Evolutionary conservation across 2,113 vertebrate species (phyloP), one percentile per base, ranked within the genome.

Genomic region (Alligator mississippiensis): DNA sequence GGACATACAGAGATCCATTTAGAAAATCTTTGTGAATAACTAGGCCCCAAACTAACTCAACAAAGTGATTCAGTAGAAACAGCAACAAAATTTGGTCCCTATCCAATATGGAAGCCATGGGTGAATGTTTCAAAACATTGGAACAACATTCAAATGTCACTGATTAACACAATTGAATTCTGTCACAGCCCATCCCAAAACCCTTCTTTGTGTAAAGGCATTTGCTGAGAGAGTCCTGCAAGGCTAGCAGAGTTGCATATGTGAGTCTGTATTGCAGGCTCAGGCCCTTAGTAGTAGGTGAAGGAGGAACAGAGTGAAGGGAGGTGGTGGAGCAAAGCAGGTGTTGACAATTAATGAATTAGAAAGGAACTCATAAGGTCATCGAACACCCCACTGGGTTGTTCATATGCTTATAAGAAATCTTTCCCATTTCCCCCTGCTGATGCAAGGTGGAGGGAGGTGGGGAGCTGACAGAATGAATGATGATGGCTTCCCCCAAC

Each of bases 391-490:
- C 96, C 94, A 93, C 95, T 91, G 96, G 30, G 92, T 58, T 95
- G 86, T 94, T 97, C 96, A 92, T 97, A 92, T 96, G 95, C 92
- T 96, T 90, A 92, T 88, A 57, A 80, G 84, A 93, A 95, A 88
- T 83, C 83, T 93, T 95, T 78, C 80, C 60, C 15, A 0, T 91
- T 82, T 96, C 87, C 78, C 84, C 94, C 93, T 80, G 90, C 95
- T 91, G 93, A 28, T 88, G 81, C 0, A 8, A 96, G 92, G 86
- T 60, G 5, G 82, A 86, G 89, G 88, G 95, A 96, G 89, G 87
- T 90, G 77, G 57, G 15, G 79, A 94, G 88, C 94, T 97, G 97
- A 95, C 97, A 97, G 93, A 90, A 96, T 97, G 97, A 97, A 70
- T 97, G 94, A 97, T 97, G 95, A 95, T 95, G 93, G 90, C 95